A percentile compares a stretch with the other conserved stretches of the same genome.
These are phyloP conservation scores for Xestia rhomboidea DNA, from an alignment of 2,888 invertebrate genomes.

Conservation along the genomic window DNA sequence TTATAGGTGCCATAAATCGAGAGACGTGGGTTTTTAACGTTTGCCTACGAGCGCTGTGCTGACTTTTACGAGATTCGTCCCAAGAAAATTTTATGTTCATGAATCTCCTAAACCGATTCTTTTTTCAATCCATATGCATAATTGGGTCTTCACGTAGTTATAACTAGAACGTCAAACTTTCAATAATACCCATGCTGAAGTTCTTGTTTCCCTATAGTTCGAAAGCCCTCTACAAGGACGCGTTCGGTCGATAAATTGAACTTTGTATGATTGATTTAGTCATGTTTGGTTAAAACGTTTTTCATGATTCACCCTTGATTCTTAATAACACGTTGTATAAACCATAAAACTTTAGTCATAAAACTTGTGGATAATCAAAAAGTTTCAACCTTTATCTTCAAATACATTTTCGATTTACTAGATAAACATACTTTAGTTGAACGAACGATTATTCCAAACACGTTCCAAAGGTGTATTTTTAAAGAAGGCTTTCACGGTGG, in stretches of 20 bases:
- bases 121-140: slow-evolving; percentile 80
- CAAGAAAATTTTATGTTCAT: slow-evolving; percentile 80
- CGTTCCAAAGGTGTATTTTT: slow-evolving; percentile 89
- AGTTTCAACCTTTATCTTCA: slow-evolving; percentile 57
- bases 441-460: slow-evolving; percentile 85
- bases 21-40: slow-evolving; percentile 89
- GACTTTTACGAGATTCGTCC: slow-evolving; percentile 88
- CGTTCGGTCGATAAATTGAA: slow-evolving; percentile 32
- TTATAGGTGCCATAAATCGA: slow-evolving; percentile 89
- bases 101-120: slow-evolving; percentile 79
- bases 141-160: slow-evolving; percentile 66
- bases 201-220: slow-evolving; percentile 24
- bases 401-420: slow-evolving; percentile 72
- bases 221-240: slow-evolving; percentile 23
- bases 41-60: slow-evolving; percentile 85
- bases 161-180: slow-evolving; percentile 26
- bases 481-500: slow-evolving; percentile 88
- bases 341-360: slow-evolving; percentile 16
- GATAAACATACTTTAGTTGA: slow-evolving; percentile 68
- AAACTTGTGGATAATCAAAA: slow-evolving; percentile 39
- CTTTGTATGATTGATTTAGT: not conserved
- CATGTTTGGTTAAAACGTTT: slow-evolving; percentile 11
- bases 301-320: not conserved
- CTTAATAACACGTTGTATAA: not conserved
- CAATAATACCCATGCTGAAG: slow-evolving; percentile 31